phyloP scores from a whole-genome alignment of 2,797 vertebrate genomes.

The Manis crassicaudata region DNA sequence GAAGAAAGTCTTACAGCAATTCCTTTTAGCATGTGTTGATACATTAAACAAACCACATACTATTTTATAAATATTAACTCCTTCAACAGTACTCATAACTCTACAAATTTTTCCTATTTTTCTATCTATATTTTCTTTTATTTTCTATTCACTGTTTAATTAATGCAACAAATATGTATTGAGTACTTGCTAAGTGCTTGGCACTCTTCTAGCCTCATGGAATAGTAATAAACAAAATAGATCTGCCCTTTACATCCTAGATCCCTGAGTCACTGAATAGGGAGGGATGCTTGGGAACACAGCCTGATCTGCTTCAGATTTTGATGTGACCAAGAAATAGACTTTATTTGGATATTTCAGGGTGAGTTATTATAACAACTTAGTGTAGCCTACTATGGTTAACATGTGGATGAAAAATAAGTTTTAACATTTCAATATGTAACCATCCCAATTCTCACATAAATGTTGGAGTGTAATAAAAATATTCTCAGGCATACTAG shows the following conservation, averaged over 20 bases:
- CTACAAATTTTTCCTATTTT: neutral
- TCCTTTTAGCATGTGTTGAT: neutral
- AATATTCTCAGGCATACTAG: neutral
- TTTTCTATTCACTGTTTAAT: neutral
- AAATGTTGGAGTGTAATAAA: neutral
- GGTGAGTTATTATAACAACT: neutral
- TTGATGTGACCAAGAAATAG: neutral
- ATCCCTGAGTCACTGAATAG: neutral
- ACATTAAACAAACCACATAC: neutral
- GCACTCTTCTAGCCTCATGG: neutral
- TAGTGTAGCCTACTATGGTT: neutral
- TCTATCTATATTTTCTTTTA: neutral
- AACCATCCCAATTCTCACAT: neutral
- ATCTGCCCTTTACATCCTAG: neutral
- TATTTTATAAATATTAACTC: conserved; percentile 39
- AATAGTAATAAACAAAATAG: neutral
- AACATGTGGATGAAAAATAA: neutral
- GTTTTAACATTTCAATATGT: neutral
- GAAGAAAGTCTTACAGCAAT: neutral
- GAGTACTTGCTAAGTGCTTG: neutral
- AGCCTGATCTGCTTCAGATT: neutral
- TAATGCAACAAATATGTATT: conserved; percentile 29
- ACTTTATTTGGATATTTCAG: neutral
- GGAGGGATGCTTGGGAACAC: neutral
- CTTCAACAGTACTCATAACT: neutral